These are phyloP conservation scores for Muscidifurax raptorellus DNA, from an alignment of 1,140 invertebrate species.

Conservation along the genomic window DNA sequence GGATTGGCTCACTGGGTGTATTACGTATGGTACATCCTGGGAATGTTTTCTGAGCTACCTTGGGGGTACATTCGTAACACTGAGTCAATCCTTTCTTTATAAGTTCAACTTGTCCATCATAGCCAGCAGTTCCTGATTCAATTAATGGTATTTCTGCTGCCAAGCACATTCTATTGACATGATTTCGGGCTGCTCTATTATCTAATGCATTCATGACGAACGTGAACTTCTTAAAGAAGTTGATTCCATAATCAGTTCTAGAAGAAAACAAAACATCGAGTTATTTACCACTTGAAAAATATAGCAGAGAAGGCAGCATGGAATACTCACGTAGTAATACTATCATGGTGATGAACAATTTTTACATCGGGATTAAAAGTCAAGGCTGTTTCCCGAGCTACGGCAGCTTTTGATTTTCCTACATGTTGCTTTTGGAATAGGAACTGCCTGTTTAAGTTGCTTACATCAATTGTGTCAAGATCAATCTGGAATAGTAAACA, in stretches of 20 bases:
- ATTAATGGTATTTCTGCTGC: conserved; percentile 95
- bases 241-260: conserved; percentile 86
- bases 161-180: conserved; percentile 99
- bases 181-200: conserved; percentile 96
- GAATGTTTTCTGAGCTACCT: conserved; percentile 93
- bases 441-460: conserved; percentile 99
- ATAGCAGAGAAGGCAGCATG: conserved; percentile 3
- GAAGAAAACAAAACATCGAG: not conserved
- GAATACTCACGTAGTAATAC: conserved; percentile 88
- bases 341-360: conserved; percentile 94
- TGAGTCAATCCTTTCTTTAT: conserved; percentile 93
- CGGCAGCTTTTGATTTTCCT: conserved; percentile 94
- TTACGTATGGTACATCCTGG: conserved; percentile 99
- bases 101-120: conserved; percentile 93
- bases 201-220: conserved; percentile 98
- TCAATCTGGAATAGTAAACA: conserved; percentile 88
- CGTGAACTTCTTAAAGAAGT: conserved; percentile 94
- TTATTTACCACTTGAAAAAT: not conserved
- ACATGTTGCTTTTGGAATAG: conserved; percentile 98
- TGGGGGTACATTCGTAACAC: conserved; percentile 98
- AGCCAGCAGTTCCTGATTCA: conserved; percentile 98
- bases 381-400: conserved; percentile 92
- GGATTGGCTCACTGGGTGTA: conserved; percentile 99
- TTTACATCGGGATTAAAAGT: conserved; percentile 92
- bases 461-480: conserved; percentile 99